These are phyloP conservation scores for Chrysoperla carnea DNA, from an alignment of 1,140 invertebrate species.

Conservation along the genomic window DNA sequence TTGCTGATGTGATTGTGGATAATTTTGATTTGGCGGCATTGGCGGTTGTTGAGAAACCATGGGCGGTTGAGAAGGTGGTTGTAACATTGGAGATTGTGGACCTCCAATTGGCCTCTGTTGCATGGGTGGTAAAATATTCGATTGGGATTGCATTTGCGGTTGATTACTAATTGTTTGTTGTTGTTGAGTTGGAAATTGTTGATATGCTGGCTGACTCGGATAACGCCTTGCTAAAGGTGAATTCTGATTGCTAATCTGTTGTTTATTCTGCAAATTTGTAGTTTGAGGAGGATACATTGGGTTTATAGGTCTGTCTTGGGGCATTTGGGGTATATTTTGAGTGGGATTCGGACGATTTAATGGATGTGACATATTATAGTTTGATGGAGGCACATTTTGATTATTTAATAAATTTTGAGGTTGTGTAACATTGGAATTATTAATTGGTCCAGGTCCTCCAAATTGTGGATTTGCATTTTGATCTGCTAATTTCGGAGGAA, in stretches of 20 bases:
- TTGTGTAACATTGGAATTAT: too few species aligned
- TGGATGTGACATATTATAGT: too few species aligned
- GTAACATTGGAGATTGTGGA: background rate
- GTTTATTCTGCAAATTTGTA: too few species aligned
- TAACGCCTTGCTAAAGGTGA: background rate
- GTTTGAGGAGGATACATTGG: too few species aligned
- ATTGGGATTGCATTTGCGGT: background rate
- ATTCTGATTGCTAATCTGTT: background rate
- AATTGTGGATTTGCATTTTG: too few species aligned
- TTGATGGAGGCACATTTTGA: too few species aligned
- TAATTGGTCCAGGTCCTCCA: too few species aligned
- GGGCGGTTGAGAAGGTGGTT: background rate
- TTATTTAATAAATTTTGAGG: too few species aligned
- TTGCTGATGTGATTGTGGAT: slow-evolving; percentile 3
- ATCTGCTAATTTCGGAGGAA: too few species aligned
- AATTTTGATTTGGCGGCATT: background rate
- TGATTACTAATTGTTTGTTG: slow-evolving; percentile 3
- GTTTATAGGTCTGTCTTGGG: too few species aligned
- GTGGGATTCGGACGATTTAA: too few species aligned
- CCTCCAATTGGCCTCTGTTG: background rate
- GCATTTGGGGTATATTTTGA: too few species aligned
- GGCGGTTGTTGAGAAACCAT: background rate
- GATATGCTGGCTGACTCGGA: slow-evolving; percentile 2
- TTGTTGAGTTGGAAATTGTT: slow-evolving; percentile 4
- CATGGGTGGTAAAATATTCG: background rate